A percentile compares a stretch with the other conserved stretches of the same genome.
Evolutionary conservation across 2,888 invertebrate genomes (phyloP).

Genomic region (Oscheius sp.): DNA sequence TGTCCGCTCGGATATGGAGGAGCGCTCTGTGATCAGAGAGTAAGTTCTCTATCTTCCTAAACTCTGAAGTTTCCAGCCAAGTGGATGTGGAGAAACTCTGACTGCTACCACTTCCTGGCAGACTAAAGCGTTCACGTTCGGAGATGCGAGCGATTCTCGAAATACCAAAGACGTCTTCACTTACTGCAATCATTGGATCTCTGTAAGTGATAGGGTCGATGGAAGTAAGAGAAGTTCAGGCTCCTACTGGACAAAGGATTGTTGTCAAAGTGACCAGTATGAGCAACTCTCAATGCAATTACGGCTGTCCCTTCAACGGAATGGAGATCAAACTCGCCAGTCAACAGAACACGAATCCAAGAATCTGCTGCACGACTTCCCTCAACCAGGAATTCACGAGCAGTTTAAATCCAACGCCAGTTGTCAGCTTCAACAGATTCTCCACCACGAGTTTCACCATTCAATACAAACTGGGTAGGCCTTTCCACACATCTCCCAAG

Average conservation of each 20-base stretch:
- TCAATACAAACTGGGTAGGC: conserved; percentile 16
- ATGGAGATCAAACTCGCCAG: conserved; percentile 38
- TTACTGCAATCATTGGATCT: conserved; percentile 28
- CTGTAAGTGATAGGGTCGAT: background rate
- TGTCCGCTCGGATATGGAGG: background rate
- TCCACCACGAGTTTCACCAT: conserved; percentile 15
- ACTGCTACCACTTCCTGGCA: conserved; percentile 46
- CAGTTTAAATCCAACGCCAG: conserved; percentile 31
- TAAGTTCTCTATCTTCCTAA: background rate
- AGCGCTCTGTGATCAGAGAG: background rate
- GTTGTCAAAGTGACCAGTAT: conserved; percentile 41
- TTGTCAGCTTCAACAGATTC: conserved; percentile 27
- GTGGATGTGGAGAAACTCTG: conserved; percentile 48
- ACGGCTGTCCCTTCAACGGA: conserved; percentile 49
- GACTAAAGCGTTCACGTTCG: conserved; percentile 37
- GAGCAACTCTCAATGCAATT: conserved; percentile 47
- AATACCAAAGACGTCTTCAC: conserved; percentile 37
- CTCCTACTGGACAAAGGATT: conserved; percentile 46
- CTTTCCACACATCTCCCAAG: background rate
- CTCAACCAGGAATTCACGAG: conserved; percentile 23
- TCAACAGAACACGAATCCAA: conserved; percentile 24
- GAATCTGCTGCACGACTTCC: conserved; percentile 26
- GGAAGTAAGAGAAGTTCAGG: conserved; percentile 26
- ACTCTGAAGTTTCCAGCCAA: background rate
- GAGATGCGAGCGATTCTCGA: conserved; percentile 38